phyloP scores from a whole-genome alignment of 2,888 invertebrate genomes.

The Microctonus brassicae region DNA sequence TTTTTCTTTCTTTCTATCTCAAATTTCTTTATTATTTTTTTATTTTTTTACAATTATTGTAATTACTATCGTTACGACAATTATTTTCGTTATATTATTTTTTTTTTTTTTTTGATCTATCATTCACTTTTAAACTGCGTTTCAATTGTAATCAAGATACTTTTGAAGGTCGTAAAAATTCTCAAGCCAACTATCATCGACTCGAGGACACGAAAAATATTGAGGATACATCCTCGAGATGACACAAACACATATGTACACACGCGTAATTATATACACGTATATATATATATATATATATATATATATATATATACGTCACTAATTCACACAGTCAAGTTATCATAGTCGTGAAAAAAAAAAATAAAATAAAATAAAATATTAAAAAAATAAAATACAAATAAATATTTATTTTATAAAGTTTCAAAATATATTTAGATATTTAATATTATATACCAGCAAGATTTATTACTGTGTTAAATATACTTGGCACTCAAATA shows the following conservation, averaged over 20 bases:
- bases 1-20: no score
- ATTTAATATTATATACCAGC: neutral
- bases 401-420: neutral
- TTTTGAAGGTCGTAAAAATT: slow-evolving; percentile 30
- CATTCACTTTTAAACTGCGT: slow-evolving; percentile 7
- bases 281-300: slow-evolving; percentile 12
- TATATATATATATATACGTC: slow-evolving; percentile 14
- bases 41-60: no score
- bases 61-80: no score
- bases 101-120: slow-evolving; percentile 12
- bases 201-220: slow-evolving; percentile 35
- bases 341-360: neutral
- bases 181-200: slow-evolving; percentile 38
- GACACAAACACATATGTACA: neutral
- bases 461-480: neutral
- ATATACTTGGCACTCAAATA: neutral
- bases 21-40: no score
- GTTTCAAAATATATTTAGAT: neutral
- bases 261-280: no score
- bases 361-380: neutral
- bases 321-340: slow-evolving; percentile 19
- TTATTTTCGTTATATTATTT: slow-evolving; percentile 3
- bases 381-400: slow-evolving; percentile 8
- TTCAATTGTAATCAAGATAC: slow-evolving; percentile 28
- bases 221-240: slow-evolving; percentile 29